These are phyloP conservation scores for Pararge aegeria DNA, from an alignment of 1,140 invertebrate genomes.

Conservation along the genomic window DNA sequence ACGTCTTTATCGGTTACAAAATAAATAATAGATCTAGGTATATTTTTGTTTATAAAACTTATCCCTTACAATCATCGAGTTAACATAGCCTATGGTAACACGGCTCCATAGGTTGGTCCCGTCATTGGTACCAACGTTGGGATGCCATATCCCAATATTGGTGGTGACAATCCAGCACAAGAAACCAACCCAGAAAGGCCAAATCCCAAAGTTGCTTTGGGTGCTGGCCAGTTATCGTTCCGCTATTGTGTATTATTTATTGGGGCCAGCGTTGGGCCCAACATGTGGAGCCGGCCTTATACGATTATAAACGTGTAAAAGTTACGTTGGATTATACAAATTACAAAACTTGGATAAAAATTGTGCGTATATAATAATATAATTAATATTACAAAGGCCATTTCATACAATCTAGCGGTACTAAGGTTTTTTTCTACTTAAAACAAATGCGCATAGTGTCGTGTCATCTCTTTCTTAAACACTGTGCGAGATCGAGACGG, in stretches of 20 bases:
- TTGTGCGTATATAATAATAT: slow-evolving; percentile 37
- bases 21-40: slow-evolving; percentile 26
- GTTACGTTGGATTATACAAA: slow-evolving; percentile 34
- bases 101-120: no score
- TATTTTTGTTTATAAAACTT: slow-evolving; percentile 3
- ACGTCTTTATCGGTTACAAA: not conserved
- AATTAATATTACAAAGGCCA: slow-evolving; percentile 19
- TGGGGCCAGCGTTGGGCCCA: no score
- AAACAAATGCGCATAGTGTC: slow-evolving; percentile 21
- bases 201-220: no score
- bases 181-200: no score
- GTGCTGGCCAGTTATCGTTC: no score
- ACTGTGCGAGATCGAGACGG: not conserved
- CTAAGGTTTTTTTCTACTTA: slow-evolving; percentile 15
- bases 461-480: not conserved
- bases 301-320: slow-evolving; percentile 46
- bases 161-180: no score
- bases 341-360: slow-evolving; percentile 36
- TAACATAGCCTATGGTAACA: slow-evolving; percentile 27
- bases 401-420: slow-evolving; percentile 26
- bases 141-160: no score
- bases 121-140: no score
- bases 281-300: no score
- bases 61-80: slow-evolving; percentile 15
- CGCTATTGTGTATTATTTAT: no score